phyloP scores from a whole-genome alignment of 2,888 invertebrate genomes.

The Cerastis leucographa region DNA sequence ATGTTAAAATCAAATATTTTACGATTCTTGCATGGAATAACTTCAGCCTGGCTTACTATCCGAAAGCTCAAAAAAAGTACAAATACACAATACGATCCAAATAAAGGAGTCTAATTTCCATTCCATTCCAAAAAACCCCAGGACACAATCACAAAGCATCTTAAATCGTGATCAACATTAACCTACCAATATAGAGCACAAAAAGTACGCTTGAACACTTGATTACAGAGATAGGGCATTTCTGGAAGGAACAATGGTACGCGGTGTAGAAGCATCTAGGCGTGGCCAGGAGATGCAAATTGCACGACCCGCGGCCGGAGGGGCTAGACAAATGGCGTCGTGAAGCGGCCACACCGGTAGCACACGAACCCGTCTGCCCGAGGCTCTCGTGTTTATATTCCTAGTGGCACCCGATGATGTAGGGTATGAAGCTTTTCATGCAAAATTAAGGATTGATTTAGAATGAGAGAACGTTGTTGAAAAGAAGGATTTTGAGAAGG shows the following conservation, averaged over 20 bases:
- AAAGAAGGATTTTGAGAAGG: conserved; percentile 29
- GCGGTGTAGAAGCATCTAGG: conserved; percentile 86
- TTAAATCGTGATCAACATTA: conserved; percentile 57
- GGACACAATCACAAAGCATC: conserved; percentile 38
- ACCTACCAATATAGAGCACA: conserved; percentile 49
- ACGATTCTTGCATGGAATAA: neutral
- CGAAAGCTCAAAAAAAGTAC: neutral
- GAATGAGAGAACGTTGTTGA: conserved; percentile 20
- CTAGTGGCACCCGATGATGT: conserved; percentile 62
- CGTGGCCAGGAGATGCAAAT: conserved; percentile 87
- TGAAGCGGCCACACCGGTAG: conserved; percentile 89
- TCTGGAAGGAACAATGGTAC: conserved; percentile 78
- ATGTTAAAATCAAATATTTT: neutral
- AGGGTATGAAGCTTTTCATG: conserved; percentile 52
- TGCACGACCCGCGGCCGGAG: conserved; percentile 80
- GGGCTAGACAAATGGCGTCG: conserved; percentile 87
- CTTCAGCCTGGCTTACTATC: neutral
- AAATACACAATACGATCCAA: neutral
- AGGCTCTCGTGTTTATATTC: conserved; percentile 66
- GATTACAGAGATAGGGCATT: conserved; percentile 73
- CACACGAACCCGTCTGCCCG: conserved; percentile 79
- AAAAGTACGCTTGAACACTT: conserved; percentile 66
- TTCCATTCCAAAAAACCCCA: conserved; percentile 16
- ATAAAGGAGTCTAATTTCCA: neutral
- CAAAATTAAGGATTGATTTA: conserved; percentile 61